Evolutionary conservation across 92 coral and sea anemone genomes (phyloP).

Genomic region (Isaurus tuberculatus): DNA sequence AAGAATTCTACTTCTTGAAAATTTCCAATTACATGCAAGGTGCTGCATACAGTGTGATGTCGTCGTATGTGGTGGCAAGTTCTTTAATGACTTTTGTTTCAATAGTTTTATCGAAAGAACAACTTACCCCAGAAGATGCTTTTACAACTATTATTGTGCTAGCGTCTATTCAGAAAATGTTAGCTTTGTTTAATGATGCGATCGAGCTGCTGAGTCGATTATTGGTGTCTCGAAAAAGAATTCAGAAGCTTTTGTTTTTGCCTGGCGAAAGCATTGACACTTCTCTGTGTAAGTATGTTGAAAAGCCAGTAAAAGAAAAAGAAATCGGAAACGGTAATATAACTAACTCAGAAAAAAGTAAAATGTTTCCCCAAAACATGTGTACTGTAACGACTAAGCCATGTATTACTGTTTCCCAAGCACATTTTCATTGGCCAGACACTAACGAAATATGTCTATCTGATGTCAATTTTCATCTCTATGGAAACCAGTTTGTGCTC

Average conservation of each 20-base stretch:
- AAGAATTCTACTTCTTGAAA: slow-evolving; percentile 20
- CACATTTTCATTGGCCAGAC: slow-evolving; percentile 4
- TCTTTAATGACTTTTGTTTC: slow-evolving; percentile 8
- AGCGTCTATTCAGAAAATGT: slow-evolving; percentile 15
- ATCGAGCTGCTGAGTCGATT: slow-evolving; percentile 13
- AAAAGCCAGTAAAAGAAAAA: not conserved
- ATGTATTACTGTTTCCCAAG: slow-evolving; percentile 6
- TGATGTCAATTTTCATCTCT: slow-evolving; percentile 33
- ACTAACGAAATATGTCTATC: not conserved
- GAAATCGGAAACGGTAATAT: slow-evolving; percentile 2
- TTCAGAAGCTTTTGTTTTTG: not conserved
- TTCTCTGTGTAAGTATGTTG: not conserved
- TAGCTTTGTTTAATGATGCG: slow-evolving; percentile 9
- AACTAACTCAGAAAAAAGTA: not conserved
- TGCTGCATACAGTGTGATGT: not conserved
- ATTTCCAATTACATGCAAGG: slow-evolving; percentile 11
- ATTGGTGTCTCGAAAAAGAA: slow-evolving; percentile 20
- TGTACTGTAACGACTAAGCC: not conserved
- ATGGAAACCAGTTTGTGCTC: slow-evolving; percentile 26
- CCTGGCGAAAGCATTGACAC: not conserved
- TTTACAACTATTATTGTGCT: slow-evolving; percentile 36
- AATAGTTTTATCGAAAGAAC: not conserved
- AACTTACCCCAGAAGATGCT: slow-evolving; percentile 35
- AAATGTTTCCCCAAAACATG: not conserved
- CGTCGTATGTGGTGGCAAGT: slow-evolving; percentile 23